Evolutionary conservation across 1,140 invertebrate genomes (phyloP).

Genomic region (Colletes latitarsis): DNA sequence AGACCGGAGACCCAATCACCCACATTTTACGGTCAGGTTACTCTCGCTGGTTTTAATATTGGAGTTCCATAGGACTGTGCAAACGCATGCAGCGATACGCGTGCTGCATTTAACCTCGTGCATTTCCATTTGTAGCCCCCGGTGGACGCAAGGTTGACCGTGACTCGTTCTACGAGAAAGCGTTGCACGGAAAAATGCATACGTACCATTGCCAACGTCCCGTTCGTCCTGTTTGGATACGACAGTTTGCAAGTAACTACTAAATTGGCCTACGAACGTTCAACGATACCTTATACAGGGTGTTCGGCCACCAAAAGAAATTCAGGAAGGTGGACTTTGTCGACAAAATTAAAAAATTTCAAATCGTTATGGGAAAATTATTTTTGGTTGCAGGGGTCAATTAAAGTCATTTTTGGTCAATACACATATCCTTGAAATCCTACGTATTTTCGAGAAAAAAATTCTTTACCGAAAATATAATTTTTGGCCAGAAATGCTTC

Average conservation of each 20-base stretch:
- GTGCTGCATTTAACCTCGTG: constrained; percentile 10
- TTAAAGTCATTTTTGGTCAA: no score
- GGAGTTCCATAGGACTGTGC: background rate
- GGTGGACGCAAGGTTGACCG: background rate
- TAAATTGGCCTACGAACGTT: background rate
- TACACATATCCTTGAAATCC: no score
- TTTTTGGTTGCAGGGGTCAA: no score
- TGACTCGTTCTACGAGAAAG: background rate
- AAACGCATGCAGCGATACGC: background rate
- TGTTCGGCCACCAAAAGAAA: no score
- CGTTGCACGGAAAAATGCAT: background rate
- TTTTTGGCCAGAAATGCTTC: no score
- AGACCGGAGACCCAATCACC: constrained; percentile 16
- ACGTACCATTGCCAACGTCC: background rate
- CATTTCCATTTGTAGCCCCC: constrained; percentile 1
- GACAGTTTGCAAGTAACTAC: background rate
- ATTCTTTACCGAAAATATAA: no score
- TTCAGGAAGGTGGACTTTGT: no score
- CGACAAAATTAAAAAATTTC: no score
- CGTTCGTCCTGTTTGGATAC: background rate
- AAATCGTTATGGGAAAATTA: no score
- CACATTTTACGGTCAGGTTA: constrained; percentile 35
- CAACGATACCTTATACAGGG: background rate
- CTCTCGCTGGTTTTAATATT: constrained; percentile 22
- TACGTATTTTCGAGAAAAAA: no score